Evolutionary conservation across 2,888 invertebrate species (phyloP).

Genomic region (Linnaemya tessellans): DNA sequence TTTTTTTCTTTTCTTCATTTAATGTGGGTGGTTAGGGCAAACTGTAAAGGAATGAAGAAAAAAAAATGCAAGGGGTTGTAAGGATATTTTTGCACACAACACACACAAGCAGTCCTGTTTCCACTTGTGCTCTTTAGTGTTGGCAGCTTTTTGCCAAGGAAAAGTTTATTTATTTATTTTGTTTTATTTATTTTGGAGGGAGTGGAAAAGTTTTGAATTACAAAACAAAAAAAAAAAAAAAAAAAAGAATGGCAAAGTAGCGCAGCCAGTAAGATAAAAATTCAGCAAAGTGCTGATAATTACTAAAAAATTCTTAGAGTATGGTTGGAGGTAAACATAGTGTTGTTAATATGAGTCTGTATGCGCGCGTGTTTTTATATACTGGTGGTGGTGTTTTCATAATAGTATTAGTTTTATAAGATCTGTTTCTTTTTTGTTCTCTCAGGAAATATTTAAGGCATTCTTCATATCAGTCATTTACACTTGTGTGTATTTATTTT

Average conservation of each 20-base stretch:
- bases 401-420: not conserved
- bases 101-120: too few species aligned
- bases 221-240: conserved; percentile 45
- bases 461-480: conserved; percentile 64
- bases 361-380: not conserved
- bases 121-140: conserved; percentile 18
- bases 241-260: conserved; percentile 23
- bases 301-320: conserved; percentile 50
- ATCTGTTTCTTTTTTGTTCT: not conserved
- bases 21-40: conserved; percentile 27
- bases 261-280: conserved; percentile 56
- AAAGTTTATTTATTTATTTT: conserved; percentile 13
- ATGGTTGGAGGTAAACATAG: not conserved
- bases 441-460: conserved; percentile 31
- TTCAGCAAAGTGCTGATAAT: conserved; percentile 69
- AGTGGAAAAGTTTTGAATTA: conserved; percentile 54
- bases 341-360: conserved; percentile 31
- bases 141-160: conserved; percentile 12
- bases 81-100: not conserved
- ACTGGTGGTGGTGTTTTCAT: not conserved
- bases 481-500: conserved; percentile 64
- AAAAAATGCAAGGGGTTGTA: conserved; percentile 44
- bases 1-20: conserved; percentile 16
- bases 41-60: conserved; percentile 20
- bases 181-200: not conserved